Conservation (phyloP, 2,888 invertebrate genomes). For the Caenorhabditis sp. region DNA sequence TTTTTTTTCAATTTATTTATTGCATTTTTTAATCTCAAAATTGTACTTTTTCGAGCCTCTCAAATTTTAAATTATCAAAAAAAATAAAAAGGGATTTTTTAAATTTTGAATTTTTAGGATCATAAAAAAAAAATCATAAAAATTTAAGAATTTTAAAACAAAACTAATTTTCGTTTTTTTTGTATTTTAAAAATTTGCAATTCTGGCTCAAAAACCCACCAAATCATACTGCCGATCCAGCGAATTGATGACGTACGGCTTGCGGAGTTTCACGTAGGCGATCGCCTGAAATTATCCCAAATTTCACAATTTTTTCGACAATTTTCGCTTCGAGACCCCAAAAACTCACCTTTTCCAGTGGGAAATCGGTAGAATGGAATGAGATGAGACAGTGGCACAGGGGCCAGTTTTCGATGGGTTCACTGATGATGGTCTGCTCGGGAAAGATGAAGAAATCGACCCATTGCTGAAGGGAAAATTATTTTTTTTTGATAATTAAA, state of each 20-base stretch:
- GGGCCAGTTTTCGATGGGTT: slow-evolving; percentile 98
- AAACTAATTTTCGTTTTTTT: slow-evolving; percentile 8
- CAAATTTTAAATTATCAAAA: too few relatives aligned
- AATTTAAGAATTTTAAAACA: neutral
- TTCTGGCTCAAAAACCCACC: slow-evolving; percentile 86
- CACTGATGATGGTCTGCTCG: slow-evolving; percentile 95
- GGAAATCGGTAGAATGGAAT: slow-evolving; percentile 88
- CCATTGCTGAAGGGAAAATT: slow-evolving; percentile 79
- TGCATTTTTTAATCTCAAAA: too few relatives aligned
- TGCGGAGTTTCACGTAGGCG: slow-evolving; percentile 93
- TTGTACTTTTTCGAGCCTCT: too few relatives aligned
- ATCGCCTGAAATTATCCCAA: slow-evolving; percentile 87
- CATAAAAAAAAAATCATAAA: too few relatives aligned
- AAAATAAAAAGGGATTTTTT: too few relatives aligned
- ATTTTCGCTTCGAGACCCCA: neutral
- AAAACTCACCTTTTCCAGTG: slow-evolving; percentile 87
- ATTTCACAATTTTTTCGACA: neutral
- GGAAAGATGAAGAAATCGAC: slow-evolving; percentile 89
- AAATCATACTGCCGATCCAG: slow-evolving; percentile 98
- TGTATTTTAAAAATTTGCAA: neutral
- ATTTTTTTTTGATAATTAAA: too few relatives aligned
- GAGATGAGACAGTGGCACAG: slow-evolving; percentile 97
- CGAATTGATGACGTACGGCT: slow-evolving; percentile 98
- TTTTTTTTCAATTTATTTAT: too few relatives aligned
- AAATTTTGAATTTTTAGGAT: too few relatives aligned